Evolutionary conservation across 2,113 vertebrate genomes (phyloP).

Genomic region (Ptychochromis oligacanthus): DNA sequence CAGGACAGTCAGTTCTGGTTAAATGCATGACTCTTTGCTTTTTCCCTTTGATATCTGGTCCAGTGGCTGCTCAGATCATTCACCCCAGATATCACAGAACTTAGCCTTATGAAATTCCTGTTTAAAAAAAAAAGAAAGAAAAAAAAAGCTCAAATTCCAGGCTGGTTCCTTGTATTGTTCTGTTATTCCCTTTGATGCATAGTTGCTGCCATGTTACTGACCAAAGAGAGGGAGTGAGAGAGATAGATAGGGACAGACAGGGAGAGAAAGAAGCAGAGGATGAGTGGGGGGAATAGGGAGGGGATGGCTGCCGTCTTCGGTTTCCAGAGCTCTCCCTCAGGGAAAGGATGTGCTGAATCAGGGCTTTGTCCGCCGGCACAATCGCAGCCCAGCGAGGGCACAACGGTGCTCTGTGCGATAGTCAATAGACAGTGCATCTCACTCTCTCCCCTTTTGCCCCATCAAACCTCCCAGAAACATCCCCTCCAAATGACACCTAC

Average conservation of each 20-base stretch:
- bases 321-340: constrained; percentile 72
- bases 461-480: constrained; percentile 40
- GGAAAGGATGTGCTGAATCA: constrained; percentile 82
- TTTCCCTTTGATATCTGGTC: constrained; percentile 40
- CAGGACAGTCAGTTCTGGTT: constrained; percentile 43
- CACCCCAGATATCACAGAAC: constrained; percentile 67
- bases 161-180: constrained; percentile 76
- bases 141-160: constrained; percentile 71
- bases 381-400: constrained; percentile 71
- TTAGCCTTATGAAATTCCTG: constrained; percentile 71
- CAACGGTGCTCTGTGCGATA: constrained; percentile 76
- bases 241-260: constrained; percentile 55
- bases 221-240: constrained; percentile 56
- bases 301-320: constrained; percentile 67
- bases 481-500: constrained; percentile 38
- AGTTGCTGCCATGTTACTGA: constrained; percentile 74
- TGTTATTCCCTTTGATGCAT: constrained; percentile 81
- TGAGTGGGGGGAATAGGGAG: constrained; percentile 51
- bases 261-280: constrained; percentile 54
- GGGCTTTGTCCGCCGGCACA: constrained; percentile 73
- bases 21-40: constrained; percentile 55
- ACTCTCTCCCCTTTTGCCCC: constrained; percentile 56
- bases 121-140: constrained; percentile 46
- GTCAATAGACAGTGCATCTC: constrained; percentile 76
- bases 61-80: constrained; percentile 32